These are phyloP conservation scores for Zaprionus capensis DNA, from an alignment of 1,140 invertebrate genomes.

Conservation along the genomic window DNA sequence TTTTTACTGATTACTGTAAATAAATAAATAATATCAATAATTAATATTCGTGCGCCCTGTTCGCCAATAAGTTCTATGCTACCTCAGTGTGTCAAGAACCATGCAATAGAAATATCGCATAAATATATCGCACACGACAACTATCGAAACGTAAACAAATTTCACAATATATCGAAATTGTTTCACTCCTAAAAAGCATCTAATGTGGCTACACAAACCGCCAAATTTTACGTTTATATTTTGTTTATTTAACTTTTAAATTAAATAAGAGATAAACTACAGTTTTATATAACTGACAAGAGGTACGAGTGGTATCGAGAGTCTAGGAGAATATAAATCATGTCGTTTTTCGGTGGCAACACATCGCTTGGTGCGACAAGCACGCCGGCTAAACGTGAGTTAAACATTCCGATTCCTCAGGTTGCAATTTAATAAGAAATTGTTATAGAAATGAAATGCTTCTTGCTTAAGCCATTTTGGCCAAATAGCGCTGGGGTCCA, in stretches of 20 bases:
- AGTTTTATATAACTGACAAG: neutral
- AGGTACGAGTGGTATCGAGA: neutral
- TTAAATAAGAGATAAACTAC: neutral
- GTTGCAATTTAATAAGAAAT: slow-evolving; percentile 1
- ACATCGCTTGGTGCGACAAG: slow-evolving; percentile 79
- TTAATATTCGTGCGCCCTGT: neutral
- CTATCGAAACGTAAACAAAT: slow-evolving; percentile 15
- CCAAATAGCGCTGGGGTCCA: slow-evolving; percentile 51
- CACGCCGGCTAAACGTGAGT: slow-evolving; percentile 82
- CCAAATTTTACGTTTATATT: slow-evolving; percentile 62
- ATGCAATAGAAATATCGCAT: neutral
- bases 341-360: slow-evolving; percentile 80
- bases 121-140: neutral
- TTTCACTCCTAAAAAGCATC: slow-evolving; percentile 21
- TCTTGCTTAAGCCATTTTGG: slow-evolving; percentile 53
- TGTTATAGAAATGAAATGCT: neutral
- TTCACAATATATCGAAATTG: slow-evolving; percentile 12
- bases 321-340: slow-evolving; percentile 24
- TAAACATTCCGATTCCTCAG: slow-evolving; percentile 20
- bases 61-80: neutral
- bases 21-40: neutral
- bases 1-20: neutral
- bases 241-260: slow-evolving; percentile 28
- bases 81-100: neutral
- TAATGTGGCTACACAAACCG: slow-evolving; percentile 45